Base-by-base conservation (phyloP, 92 coral and sea anemone species). In the Palythoa caribaeorum region DNA sequence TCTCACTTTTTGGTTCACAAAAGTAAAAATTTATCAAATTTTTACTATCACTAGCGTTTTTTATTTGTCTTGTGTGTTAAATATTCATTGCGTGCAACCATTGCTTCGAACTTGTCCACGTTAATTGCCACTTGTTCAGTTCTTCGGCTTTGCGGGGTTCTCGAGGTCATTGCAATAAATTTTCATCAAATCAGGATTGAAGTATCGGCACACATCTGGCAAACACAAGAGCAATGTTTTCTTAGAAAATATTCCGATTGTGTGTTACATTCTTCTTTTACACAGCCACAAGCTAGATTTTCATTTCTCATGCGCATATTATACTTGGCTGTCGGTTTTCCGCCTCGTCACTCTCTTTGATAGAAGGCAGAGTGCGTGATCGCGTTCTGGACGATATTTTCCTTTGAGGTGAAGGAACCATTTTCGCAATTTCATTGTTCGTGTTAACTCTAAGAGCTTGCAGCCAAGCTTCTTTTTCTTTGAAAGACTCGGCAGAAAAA, bases 401-500 rank as follows among this genome's bases (percentile, higher is more conserved):
- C n/a, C 62, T 53, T 28, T 48, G 40, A 65, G 63, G 60, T 35
- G 86, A 66, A 36, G 66, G 63, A 3, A 35, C 38, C 74, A 66
- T 44, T 69, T 53, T 52, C 15, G 19, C 62, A 60, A 10, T 71
- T 11, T 81, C 76, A 21, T 28, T 66, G 63, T 66, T 74, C 63
- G n/a, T 48, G 53, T 81, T 19, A 60, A 53, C 48, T 79, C 70
- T 87, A 72, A 95, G 89, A 70, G 90, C 91, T 63, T 76, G 66
- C 40, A 95, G 39, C 98, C 98, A 95, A 50, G 90, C 89, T 60
- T 87, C 90, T 89, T 91, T 93, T 73, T 95, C 98, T 57, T 87
- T 77, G 19, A 84, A 74, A 19, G 84, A 89, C 48, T 93, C 96
- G 14, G 93, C 96, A 3, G 88, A 53, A 76, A 95, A 95, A 44